These are phyloP conservation scores for Hartigia nigra DNA, from an alignment of 2,888 invertebrate genomes.

Conservation along the genomic window DNA sequence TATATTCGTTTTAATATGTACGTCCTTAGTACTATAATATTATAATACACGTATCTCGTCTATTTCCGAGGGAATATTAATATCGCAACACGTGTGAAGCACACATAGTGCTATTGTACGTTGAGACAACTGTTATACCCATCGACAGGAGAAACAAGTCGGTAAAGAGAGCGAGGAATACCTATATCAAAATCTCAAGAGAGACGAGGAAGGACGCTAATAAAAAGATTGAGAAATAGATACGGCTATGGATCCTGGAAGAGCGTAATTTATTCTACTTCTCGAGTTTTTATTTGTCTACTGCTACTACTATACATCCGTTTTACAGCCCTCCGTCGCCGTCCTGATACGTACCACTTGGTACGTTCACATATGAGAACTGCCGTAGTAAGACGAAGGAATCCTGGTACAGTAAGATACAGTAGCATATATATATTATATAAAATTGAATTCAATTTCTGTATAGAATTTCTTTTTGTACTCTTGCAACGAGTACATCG, in stretches of 20 bases:
- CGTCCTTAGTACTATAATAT: background rate
- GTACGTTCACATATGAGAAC: background rate
- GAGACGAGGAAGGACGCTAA: background rate
- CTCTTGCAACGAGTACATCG: background rate
- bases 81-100: background rate
- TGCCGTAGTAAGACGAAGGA: background rate
- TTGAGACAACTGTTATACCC: background rate
- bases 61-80: background rate
- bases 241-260: background rate
- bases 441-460: background rate
- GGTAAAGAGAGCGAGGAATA: no score
- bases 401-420: no score
- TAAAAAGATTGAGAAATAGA: background rate
- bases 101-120: background rate
- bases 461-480: background rate
- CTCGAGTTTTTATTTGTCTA: background rate
- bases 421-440: background rate
- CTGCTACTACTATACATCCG: constrained; percentile 25
- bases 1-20: background rate
- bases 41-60: background rate
- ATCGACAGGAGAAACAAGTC: no score
- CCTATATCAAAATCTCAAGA: no score
- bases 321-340: constrained; percentile 37
- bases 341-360: background rate
- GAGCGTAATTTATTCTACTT: background rate